Evolutionary conservation across 2,113 vertebrate species (phyloP), one percentile per base, ranked within the genome.

Genomic region (Heteronetta atricapilla): DNA sequence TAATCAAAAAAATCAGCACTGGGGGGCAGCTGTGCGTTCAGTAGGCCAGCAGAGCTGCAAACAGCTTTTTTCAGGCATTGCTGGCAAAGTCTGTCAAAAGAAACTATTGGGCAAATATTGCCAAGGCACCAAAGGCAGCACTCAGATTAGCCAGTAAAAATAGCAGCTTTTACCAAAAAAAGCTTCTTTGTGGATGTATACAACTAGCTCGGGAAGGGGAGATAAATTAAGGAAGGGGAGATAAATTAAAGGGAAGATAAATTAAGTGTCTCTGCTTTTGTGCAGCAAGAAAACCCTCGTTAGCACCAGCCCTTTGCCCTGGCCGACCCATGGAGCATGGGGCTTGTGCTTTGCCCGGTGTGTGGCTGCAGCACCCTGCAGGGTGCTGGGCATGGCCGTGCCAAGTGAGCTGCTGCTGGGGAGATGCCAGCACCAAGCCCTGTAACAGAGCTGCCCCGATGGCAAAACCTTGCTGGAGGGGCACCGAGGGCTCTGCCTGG

Each of bases 331-430:
- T 13, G 11, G 55, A 69, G 63, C 22, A 11, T 13, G 29, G 22
- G 38, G 36, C 38, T 46, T 28, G 13, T 10, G 16, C 29, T 63
- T 40, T 23, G 34, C 33, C 22, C 26, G 33, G 42, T 25, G 3
- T 9, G 68, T 33, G 10, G 26, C 23, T 44, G 34, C 58, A 28
- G 12, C 42, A 33, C 19, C 58, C 22, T 3, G 2, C 42, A 28
- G 52, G 52, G 14, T 25, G 36, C 63, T 1, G 3, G 40, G 48
- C 60, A 12, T 0, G 5, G 18, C 7, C 1, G 1, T 40, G 58
- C 40, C 5, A 0, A 33, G 50, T 4, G 3, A 48, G n/a, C 16
- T 1, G 53, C 55, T 16, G 52, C 48, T 10, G 33, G 52, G 40
- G 14, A 46, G 26, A 58, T 1, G 4, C 20, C n/a, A 52, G 18